Evolutionary conservation across 2,888 invertebrate genomes (phyloP), one percentile per base, ranked within the genome.

Genomic region (Scaeva pyrastri): DNA sequence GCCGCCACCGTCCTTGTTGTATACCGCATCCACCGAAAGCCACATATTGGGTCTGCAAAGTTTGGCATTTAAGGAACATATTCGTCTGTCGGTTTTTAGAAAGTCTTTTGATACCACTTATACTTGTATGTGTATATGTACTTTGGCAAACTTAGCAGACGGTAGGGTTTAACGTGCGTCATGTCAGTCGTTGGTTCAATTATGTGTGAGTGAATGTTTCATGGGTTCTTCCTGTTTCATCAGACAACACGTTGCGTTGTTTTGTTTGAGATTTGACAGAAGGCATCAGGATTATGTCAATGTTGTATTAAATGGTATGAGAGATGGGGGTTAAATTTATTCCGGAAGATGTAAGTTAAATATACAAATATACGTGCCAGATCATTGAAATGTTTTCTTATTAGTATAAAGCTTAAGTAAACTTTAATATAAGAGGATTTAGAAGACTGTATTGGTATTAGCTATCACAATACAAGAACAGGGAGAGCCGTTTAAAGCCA

Each of bases 1-100:
- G n/a, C n/a, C n/a, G n/a, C n/a, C n/a, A n/a, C n/a, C n/a, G n/a
- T n/a, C n/a, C n/a, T n/a, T n/a, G n/a, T n/a, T n/a, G n/a, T n/a
- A n/a, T n/a, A n/a, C n/a, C n/a, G n/a, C n/a, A n/a, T n/a, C n/a
- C n/a, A n/a, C n/a, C n/a, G n/a, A n/a, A n/a, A n/a, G 64, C 77
- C 70, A 70, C 86, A 86, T 73, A 82, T 82, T 86, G 76, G 82
- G 82, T 86, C 82, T 73, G 86, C 56, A 82, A 86, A 82, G 82
- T 86, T 86, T 70, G 66, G 26, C 82, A 58, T 86, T 86, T 86
- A 66, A 82, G 70, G 74, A 77, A 73, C 82, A 81, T 80, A 85
- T 85, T 81, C 73, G 55, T 80, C 7, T 60, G 66, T 52, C 58
- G 72, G 72, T 70, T 85, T 76, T 85, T 55, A 19, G n/a, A 77